Evolutionary conservation across 37 sponge, comb jelly and placozoan species (phyloP).

Genomic region (Crambe crambe): DNA sequence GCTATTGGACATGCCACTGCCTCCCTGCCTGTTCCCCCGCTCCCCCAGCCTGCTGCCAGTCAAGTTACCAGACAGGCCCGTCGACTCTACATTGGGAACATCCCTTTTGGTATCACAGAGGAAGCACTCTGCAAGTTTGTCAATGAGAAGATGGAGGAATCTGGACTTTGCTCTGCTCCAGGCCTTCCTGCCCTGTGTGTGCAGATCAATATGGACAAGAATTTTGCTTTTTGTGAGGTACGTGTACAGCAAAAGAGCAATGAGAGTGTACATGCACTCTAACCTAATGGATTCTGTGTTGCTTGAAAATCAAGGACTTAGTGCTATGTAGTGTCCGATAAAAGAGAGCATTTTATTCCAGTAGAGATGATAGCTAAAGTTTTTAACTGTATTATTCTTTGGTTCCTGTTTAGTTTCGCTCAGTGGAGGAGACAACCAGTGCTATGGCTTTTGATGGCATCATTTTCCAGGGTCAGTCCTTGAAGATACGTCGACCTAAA

Average conservation of each 20-base stretch:
- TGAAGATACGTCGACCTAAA: conserved; percentile 96
- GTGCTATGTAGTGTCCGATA: no score
- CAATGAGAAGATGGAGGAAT: conserved; percentile 92
- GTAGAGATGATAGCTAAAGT: no score
- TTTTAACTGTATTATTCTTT: not conserved
- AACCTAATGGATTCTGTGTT: no score
- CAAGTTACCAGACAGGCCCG: conserved; percentile 98
- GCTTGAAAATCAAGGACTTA: no score
- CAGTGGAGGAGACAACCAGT: conserved; percentile 97
- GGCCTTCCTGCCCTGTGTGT: conserved; percentile 94
- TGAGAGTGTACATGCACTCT: no score
- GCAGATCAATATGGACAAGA: conserved; percentile 99
- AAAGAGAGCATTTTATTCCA: no score
- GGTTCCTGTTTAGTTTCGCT: conserved; percentile 76
- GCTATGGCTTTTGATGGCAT: conserved; percentile 99
- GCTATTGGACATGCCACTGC: conserved; percentile 80
- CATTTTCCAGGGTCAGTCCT: conserved; percentile 90
- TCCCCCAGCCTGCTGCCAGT: conserved; percentile 93
- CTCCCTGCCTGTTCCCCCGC: conserved; percentile 86
- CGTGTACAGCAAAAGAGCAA: not conserved
- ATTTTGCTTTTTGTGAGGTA: conserved; percentile 99
- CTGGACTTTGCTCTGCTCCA: conserved; percentile 79
- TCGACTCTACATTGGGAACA: conserved; percentile 98
- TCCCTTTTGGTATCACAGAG: conserved; percentile 98
- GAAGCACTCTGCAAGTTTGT: conserved; percentile 92